Evolutionary conservation across 2,888 invertebrate genomes (phyloP), one percentile per base, ranked within the genome.

Genomic region (Eulithis testata): DNA sequence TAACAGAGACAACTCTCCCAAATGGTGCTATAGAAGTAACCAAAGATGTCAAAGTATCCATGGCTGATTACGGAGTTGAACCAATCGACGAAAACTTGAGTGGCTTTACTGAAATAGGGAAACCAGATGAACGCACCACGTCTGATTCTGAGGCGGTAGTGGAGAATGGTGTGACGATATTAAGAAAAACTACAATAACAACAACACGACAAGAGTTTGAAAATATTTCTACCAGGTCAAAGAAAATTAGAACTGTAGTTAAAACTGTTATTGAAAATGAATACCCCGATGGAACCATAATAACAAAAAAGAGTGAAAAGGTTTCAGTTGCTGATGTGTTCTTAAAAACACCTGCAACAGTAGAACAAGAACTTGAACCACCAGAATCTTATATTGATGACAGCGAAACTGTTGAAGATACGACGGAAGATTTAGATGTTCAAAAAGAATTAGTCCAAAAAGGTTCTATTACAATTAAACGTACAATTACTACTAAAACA

Each of bases 401-500:
- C 58, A 78, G 71, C 62, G 93, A 93, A 82, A 77, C 78, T 45
- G 86, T 93, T 2, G 91, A 92, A 82, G 89, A 90, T 65, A 84
- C 82, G 4, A 81, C 84, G 6, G 91, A 88, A 71, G 90, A 93
- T 44, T 85, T 82, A 2, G 92, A 93, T 76, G 77, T 91, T 6
- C 88, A 87, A 70, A 84, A 86, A 68, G 91, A 92, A 84, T 69
- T 82, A 8, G 70, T 93, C 45, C 77, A 86, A 62, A 83, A 88
- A 68, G 91, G 85, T n/a, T 75, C 83, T 44, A 63, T 82, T 12
- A 81, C 77, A 47, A 87, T 93, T 3, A 89, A 89, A 66, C 88
- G 93, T 43, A 89, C 85, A 67, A 86, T 92, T 3, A 92, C 91
- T 21, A 93, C 90, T 27, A 90, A 88, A 77, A 93, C 93, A 8